A percentile compares a stretch with the other conserved stretches of the same genome.
These are phyloP conservation scores for Yponomeuta malinellus DNA, from an alignment of 2,888 invertebrate species.

Conservation along the genomic window DNA sequence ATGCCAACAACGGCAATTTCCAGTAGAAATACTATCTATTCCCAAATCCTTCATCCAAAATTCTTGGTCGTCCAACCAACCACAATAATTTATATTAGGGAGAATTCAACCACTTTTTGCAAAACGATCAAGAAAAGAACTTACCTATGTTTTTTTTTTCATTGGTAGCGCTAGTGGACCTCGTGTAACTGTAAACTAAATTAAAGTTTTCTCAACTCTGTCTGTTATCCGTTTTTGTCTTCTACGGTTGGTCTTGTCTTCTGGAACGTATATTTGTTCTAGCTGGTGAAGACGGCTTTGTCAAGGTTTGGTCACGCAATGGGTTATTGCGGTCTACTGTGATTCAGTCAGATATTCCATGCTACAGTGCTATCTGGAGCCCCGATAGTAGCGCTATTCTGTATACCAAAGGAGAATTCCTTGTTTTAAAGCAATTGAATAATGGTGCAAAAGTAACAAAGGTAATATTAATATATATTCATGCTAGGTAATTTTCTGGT, in stretches of 20 bases:
- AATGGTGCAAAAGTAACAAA: constrained; percentile 83
- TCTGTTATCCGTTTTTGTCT: background rate
- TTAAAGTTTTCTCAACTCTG: too few species aligned
- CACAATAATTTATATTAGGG: too few species aligned
- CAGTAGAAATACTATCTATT: too few species aligned
- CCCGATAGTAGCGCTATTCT: constrained; percentile 81
- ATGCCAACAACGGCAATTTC: too few species aligned
- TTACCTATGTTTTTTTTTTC: too few species aligned
- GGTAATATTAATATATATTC: constrained; percentile 53
- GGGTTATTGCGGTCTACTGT: constrained; percentile 95
- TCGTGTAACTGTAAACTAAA: background rate
- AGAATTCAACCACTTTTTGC: too few species aligned
- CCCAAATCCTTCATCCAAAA: too few species aligned
- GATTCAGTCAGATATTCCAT: constrained; percentile 85
- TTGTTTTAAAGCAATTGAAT: constrained; percentile 83
- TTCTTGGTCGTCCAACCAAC: too few species aligned
- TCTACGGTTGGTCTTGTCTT: background rate
- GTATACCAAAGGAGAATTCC: constrained; percentile 80
- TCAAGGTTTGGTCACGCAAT: constrained; percentile 98
- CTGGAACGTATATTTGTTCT: constrained; percentile 17
- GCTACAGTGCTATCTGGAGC: constrained; percentile 91
- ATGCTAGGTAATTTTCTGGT: too few species aligned
- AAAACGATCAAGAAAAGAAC: too few species aligned
- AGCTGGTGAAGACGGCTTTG: constrained; percentile 97
- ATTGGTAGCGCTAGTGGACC: background rate